Conservation (phyloP, 2,888 invertebrate genomes). For the Tanaodytes sp. region DNA sequence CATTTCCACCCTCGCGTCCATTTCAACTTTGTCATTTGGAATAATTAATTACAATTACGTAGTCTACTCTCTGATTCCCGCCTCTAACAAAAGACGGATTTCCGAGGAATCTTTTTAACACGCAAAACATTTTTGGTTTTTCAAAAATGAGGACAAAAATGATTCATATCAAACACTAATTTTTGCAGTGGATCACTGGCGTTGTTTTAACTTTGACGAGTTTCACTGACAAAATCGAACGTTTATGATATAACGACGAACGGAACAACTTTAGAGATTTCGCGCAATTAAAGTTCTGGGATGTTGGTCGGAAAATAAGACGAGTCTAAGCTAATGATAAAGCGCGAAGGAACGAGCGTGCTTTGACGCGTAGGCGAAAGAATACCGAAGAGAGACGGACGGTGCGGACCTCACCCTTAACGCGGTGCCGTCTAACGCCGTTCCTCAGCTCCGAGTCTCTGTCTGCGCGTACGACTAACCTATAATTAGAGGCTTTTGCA, state of each 20-base stretch:
- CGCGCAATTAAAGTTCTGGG: constrained; percentile 46
- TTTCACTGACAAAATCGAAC: too few relatives aligned
- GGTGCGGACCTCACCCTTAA: constrained; percentile 64
- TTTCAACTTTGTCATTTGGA: constrained; percentile 28
- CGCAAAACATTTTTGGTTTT: too few relatives aligned
- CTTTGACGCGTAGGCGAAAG: constrained; percentile 71
- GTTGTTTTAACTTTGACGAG: too few relatives aligned
- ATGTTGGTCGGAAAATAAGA: constrained; percentile 54
- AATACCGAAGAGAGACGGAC: constrained; percentile 54
- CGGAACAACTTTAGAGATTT: constrained; percentile 36
- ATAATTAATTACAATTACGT: constrained; percentile 45
- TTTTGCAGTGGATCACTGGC: too few relatives aligned
- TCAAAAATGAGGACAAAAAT: too few relatives aligned
- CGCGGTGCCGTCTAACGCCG: constrained; percentile 61
- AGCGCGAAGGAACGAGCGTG: constrained; percentile 61
- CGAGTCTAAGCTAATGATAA: constrained; percentile 65
- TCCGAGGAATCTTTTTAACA: too few relatives aligned
- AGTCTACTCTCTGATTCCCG: too few relatives aligned
- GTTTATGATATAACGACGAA: too few relatives aligned
- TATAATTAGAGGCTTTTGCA: constrained; percentile 73
- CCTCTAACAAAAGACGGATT: too few relatives aligned
- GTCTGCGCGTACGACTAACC: constrained; percentile 63
- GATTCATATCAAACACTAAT: too few relatives aligned
- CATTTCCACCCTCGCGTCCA: constrained; percentile 22
- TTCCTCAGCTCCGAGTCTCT: constrained; percentile 57